Base-by-base conservation (phyloP, 2,797 vertebrate genomes). In the Nyctalus aviator region DNA sequence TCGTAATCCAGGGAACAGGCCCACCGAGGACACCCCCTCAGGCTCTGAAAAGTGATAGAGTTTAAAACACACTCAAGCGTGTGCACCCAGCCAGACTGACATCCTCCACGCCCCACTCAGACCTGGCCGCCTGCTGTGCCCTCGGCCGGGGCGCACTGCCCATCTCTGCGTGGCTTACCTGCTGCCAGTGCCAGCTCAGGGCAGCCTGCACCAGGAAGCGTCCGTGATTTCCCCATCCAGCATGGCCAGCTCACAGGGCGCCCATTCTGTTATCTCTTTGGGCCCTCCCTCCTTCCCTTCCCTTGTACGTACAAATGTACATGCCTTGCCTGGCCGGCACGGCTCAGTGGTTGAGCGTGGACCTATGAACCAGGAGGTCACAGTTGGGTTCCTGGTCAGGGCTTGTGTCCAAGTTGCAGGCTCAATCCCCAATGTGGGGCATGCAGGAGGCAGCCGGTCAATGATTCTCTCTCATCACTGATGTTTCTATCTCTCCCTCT, bases 171-270 rank as follows among this genome's bases (percentile, higher is more conserved):
- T 23, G 48, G 44, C 37, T 93, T 35, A 12, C 20, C 37, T 46
- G 17, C 53, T n/a, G 66, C 6, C 13, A 23, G 14, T 5, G 11
- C 21, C 72, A 62, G 59, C n/a, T 62, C 21, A 32, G 55, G 48
- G 71, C 3, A 4, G 27, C 37, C 11, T 1, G 8, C n/a, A 27
- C 64, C 18, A n/a, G 3, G 41, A 46, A 21, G 12, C 11, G 6
- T 2, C 69, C 8, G 1, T 1, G 23, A 57, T 23, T 21, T 32
- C 8, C 64, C 32, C 55, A 81, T 62, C 17, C 9, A 6, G 35
- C 32, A 20, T 0, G 1, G 10, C 81, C 10, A 41, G 30, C 23
- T 64, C 27, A 2, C 10, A 0, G 6, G 8, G 12, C 14, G 4
- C 32, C 17, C 30, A 2, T 32, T 41, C 59, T 62, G 17, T 37